A percentile compares a stretch with the other conserved stretches of the same genome.
Evolutionary conservation across 2,888 invertebrate species (phyloP).

Genomic region (Hedya salicella): DNA sequence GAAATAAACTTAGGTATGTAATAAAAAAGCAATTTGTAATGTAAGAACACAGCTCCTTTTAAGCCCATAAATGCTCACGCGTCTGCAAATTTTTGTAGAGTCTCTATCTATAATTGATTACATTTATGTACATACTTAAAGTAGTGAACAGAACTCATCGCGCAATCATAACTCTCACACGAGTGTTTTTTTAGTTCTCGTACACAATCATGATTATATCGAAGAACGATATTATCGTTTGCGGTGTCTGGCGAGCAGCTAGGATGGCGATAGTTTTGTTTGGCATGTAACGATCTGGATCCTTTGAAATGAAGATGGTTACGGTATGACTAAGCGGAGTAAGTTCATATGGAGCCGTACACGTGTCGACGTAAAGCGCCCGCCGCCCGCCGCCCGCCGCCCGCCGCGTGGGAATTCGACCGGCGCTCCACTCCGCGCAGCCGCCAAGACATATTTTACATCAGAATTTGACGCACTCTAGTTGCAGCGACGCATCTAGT

Average conservation of each 20-base stretch:
- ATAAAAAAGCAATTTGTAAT: too few species aligned
- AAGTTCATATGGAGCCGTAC: background rate
- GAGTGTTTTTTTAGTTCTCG: constrained; percentile 12
- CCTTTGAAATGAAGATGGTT: constrained; percentile 30
- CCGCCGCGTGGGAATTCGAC: constrained; percentile 73
- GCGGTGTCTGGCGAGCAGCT: background rate
- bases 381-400: background rate
- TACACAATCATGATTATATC: constrained; percentile 22
- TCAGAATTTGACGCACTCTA: constrained; percentile 70
- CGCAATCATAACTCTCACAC: constrained; percentile 13
- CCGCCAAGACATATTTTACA: constrained; percentile 71
- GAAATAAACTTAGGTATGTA: too few species aligned
- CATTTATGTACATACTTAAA: background rate
- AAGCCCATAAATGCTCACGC: too few species aligned
- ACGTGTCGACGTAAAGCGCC: constrained; percentile 9
- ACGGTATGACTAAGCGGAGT: constrained; percentile 1
- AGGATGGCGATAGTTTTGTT: background rate
- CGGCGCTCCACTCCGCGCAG: constrained; percentile 56
- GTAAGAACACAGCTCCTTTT: too few species aligned
- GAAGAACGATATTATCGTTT: constrained; percentile 28
- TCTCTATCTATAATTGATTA: too few species aligned
- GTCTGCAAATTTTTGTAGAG: too few species aligned
- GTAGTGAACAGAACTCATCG: background rate
- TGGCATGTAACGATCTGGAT: constrained; percentile 17
- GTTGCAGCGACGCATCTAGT: constrained; percentile 61